Conservation (phyloP, 2,113 vertebrate genomes). For the Fulica atra region DNA sequence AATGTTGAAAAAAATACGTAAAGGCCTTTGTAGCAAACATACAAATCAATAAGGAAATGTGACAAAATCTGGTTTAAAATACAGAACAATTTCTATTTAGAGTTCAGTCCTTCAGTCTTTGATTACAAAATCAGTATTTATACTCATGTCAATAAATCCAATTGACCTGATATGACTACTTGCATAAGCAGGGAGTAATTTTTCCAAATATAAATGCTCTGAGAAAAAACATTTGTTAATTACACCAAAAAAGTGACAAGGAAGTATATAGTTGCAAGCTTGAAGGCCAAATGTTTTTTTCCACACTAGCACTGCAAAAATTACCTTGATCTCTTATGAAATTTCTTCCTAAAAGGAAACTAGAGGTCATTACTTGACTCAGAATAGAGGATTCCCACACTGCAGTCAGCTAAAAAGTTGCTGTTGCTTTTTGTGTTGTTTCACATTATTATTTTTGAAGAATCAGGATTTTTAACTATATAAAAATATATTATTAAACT, state of each 20-base stretch:
- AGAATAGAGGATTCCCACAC: neutral
- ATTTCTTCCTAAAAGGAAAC: constrained; percentile 42
- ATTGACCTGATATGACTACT: neutral
- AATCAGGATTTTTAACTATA: neutral
- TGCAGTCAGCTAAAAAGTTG: neutral
- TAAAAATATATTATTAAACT: neutral
- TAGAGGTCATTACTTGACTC: neutral
- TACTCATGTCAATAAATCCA: neutral
- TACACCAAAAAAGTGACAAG: neutral
- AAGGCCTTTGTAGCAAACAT: neutral
- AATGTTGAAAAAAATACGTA: neutral
- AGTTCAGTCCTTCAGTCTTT: neutral
- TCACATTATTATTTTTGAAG: neutral
- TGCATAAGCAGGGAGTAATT: neutral
- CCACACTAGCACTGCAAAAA: constrained; percentile 21
- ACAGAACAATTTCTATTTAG: neutral
- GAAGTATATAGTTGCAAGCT: neutral
- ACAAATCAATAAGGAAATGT: neutral
- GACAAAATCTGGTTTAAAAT: neutral
- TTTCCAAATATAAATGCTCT: neutral
- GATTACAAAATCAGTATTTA: neutral
- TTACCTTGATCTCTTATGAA: constrained; percentile 15
- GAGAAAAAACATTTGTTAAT: neutral
- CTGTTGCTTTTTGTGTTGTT: neutral
- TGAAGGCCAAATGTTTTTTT: constrained; percentile 37